A percentile compares a stretch with the other conserved stretches of the same genome.
These are phyloP conservation scores for Arbacia lixula DNA, from an alignment of 53 echinoderm and acorn worm genomes.

Conservation along the genomic window DNA sequence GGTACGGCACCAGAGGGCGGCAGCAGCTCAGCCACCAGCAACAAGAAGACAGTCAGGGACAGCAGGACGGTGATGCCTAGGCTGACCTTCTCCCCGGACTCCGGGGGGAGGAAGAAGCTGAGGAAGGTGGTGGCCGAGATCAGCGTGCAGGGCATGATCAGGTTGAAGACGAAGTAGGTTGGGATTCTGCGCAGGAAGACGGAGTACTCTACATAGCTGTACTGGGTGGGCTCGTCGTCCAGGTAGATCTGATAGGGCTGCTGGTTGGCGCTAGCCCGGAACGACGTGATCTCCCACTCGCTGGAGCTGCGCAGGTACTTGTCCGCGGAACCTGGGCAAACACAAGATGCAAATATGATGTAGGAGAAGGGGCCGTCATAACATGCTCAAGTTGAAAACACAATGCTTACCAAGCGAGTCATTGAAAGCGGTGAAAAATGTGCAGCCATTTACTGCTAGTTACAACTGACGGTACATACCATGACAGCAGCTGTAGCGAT, in stretches of 20 bases:
- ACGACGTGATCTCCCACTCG: slow-evolving; percentile 85
- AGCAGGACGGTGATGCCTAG: slow-evolving; percentile 96
- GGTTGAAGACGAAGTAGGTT: slow-evolving; percentile 96
- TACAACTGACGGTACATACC: too few species aligned
- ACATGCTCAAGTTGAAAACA: too few species aligned
- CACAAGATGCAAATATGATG: too few species aligned
- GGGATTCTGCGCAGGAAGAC: slow-evolving; percentile 83
- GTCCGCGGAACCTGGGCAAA: slow-evolving; percentile 77
- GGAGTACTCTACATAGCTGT: slow-evolving; percentile 87
- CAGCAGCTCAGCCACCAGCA: slow-evolving; percentile 92
- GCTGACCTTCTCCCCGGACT: slow-evolving; percentile 97
- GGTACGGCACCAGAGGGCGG: slow-evolving; percentile 96
- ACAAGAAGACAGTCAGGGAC: slow-evolving; percentile 93
- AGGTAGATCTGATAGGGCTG: slow-evolving; percentile 80
- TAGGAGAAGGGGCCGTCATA: too few species aligned
- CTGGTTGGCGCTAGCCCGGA: slow-evolving; percentile 66
- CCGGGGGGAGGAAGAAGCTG: slow-evolving; percentile 97
- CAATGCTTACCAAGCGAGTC: too few species aligned
- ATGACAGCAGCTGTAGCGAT: too few species aligned
- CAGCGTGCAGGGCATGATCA: slow-evolving; percentile 95
- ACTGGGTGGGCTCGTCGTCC: slow-evolving; percentile 71
- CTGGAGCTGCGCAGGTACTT: slow-evolving; percentile 84
- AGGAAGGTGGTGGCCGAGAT: slow-evolving; percentile 93
- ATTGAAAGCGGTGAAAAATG: too few species aligned
- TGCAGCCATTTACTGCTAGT: too few species aligned